Base-by-base conservation (phyloP, 2,113 vertebrate genomes). In the Perognathus longimembris region DNA sequence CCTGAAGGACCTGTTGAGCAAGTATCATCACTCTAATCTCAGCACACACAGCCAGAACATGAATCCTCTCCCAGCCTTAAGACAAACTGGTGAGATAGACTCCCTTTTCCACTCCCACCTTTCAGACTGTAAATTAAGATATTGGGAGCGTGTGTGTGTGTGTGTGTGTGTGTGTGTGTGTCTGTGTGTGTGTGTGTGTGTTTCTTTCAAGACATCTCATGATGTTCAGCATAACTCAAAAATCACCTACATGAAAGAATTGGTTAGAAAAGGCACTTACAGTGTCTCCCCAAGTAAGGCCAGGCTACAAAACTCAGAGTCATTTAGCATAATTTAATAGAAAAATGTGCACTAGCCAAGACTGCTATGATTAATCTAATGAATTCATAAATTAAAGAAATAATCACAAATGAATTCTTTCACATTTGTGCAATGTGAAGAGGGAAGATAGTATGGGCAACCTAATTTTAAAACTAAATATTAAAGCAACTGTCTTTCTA, bases 321-420 rank as follows among this genome's bases (percentile, higher is more conserved):
- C 7, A 45, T 54, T 74, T 90, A 59, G 61, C 5, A 61, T 14
- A 90, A 85, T 71, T 85, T 36, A 90, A 78, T 59, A 81, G 42
- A 63, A 6, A 80, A 45, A 81, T 40, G 14, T 95, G 42, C 36
- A 87, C 6, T 4, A 66, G 40, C 26, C 18, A 73, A 45, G 24
- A 59, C 5, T 73, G 57, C 15, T 50, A 45, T 50, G 22, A 45
- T 32, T 40, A 71, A 84, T 34, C 79, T 24, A 21, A 50, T 63
- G 14, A 77, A 32, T 78, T n/a, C 78, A 28, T 87, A 45, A 90
- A 78, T 85, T 81, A 81, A 93, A 88, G 22, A 88, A 77, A 80
- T 75, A 70, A 90, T 82, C 74, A 88, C 11, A 88, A 80, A 28
- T 69, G 28, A 45, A 15, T 28, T 40, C 20, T 3, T 4, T 78